Base-by-base conservation (phyloP, 2,797 vertebrate genomes). In the Xenentodon cancila region DNA sequence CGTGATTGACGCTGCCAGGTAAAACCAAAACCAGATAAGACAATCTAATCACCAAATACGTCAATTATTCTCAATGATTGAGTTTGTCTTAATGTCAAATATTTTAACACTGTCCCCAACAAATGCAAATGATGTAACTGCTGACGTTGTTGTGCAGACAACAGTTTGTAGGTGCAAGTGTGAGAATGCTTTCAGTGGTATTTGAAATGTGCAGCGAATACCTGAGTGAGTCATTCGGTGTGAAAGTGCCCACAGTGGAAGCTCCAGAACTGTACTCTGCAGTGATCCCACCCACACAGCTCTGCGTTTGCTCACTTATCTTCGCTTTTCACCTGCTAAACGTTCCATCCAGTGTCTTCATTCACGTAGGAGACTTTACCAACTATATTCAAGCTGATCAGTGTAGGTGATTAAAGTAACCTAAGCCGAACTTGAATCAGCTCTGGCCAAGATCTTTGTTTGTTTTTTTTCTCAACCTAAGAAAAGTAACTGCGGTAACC, bases 171-270 rank as follows among this genome's bases (percentile, higher is more conserved):
- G 73, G 59, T 56, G 52, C 34, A 0, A 19, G 17, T 1, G 15
- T 21, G 47, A 51, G 68, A 44, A 25, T 22, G 19, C 30, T 22
- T 8, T 53, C 42, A 2, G 32, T 40, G 59, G 71, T 77, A 71
- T 82, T 86, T 71, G 1, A 65, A 47, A 12, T 32, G 40, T 68
- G 19, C 53, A 37, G 0, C 8, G 9, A 9, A 70, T 15, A 67
- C 48, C 9, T 52, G 53, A 49, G 49, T 84, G 85, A 88, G 64
- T 91, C 88, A 90, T 60, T n/a, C 62, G 71, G 51, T 15, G 60
- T 64, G 42, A 65, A 67, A 22, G 12, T 62, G 15, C 89, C 84
- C 85, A 86, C 80, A 65, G 66, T 82, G 89, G 88, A 90, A 90
- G 73, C 67, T 88, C 72, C 74, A 71, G 64, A 4, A 77, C 75